phyloP scores from a whole-genome alignment of 2,888 invertebrate species.

The Girardia tigrina region DNA sequence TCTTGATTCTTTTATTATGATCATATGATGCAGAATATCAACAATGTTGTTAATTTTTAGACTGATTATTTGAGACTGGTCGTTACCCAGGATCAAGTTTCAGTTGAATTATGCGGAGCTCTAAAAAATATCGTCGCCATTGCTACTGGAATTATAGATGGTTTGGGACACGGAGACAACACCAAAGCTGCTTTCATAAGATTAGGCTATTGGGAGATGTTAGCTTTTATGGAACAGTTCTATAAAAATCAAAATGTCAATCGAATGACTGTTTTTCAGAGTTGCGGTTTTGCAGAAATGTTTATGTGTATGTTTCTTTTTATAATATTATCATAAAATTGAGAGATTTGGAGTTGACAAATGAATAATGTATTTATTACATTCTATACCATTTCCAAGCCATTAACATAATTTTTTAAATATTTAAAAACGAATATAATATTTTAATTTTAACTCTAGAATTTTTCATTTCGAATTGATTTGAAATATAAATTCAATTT shows the following conservation, averaged over 20 bases:
- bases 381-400: too few relatives aligned
- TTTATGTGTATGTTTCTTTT: conserved; percentile 1
- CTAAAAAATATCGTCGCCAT: conserved; percentile 97
- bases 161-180: conserved; percentile 82
- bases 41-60: conserved; percentile 50
- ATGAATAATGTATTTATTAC: too few relatives aligned
- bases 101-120: conserved; percentile 95
- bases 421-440: too few relatives aligned
- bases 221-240: conserved; percentile 69
- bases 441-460: too few relatives aligned
- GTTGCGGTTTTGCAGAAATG: conserved; percentile 83
- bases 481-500: too few relatives aligned
- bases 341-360: too few relatives aligned
- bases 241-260: conserved; percentile 40
- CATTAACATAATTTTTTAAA: too few relatives aligned
- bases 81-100: conserved; percentile 83
- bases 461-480: too few relatives aligned
- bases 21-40: too few relatives aligned
- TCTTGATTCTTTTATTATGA: too few relatives aligned
- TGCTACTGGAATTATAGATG: conserved; percentile 92
- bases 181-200: conserved; percentile 96
- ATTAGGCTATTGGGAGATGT: conserved; percentile 95
- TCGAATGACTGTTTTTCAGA: conserved; percentile 82
- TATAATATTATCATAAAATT: background rate
- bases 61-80: conserved; percentile 85